Evolutionary conservation across 2,888 invertebrate genomes (phyloP).

Genomic region (Rhaphigaster nebulosa): DNA sequence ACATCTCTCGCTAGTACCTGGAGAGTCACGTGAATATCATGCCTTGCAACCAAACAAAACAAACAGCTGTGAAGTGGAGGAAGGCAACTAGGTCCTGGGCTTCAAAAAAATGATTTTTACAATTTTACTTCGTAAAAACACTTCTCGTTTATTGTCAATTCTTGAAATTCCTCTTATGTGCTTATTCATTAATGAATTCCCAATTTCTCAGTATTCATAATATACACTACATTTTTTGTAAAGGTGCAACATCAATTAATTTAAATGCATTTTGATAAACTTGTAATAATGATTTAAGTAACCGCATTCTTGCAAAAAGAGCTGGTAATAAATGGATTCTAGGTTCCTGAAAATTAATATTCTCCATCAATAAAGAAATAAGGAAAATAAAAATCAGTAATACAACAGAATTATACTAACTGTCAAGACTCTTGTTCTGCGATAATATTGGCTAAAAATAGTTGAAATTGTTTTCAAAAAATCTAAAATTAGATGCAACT

Average conservation of each 20-base stretch:
- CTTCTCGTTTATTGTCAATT: neutral
- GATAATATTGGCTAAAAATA: conserved; percentile 81
- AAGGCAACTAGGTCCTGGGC: neutral
- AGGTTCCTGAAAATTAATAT: conserved; percentile 73
- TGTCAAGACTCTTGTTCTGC: conserved; percentile 77
- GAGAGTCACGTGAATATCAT: conserved; percentile 81
- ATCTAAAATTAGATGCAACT: conserved; percentile 76
- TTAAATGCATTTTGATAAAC: conserved; percentile 76
- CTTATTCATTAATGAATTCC: neutral
- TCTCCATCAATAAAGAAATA: conserved; percentile 39
- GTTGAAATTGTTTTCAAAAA: conserved; percentile 77
- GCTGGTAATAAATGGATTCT: conserved; percentile 77
- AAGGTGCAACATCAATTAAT: conserved; percentile 74
- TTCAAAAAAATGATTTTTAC: neutral
- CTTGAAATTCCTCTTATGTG: neutral
- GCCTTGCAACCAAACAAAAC: conserved; percentile 80
- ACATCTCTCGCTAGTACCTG: conserved; percentile 69
- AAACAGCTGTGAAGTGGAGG: conserved; percentile 68
- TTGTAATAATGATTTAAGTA: conserved; percentile 76
- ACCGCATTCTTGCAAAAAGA: conserved; percentile 79
- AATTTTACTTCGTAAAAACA: neutral
- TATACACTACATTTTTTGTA: conserved; percentile 76
- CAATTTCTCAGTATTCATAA: neutral
- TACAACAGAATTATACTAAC: conserved; percentile 71
- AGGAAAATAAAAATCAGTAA: conserved; percentile 24